Evolutionary conservation across 2,113 vertebrate genomes (phyloP), one percentile per base, ranked within the genome.

Genomic region (Camarhynchus parvulus): DNA sequence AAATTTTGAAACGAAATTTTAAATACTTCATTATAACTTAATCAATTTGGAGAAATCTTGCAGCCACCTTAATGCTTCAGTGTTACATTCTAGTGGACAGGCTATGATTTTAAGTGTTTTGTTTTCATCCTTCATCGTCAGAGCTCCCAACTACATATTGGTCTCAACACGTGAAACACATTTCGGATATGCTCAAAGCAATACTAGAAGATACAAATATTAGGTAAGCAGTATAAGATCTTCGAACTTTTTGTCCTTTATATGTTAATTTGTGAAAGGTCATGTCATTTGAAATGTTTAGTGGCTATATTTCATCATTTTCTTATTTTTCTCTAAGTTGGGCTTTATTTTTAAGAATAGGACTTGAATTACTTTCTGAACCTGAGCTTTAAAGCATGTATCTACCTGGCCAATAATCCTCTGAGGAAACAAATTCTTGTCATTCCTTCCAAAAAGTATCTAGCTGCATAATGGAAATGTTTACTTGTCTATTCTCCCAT

Each of bases 141-240:
- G 99, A 98, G 55, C 93, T 98, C 91, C 97, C 98, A 74, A 62
- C 58, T 91, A 76, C 89, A 28, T 96, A 90, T 11, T 97, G 98
- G 98, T 93, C 83, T 90, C 97, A 97, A 72, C 98, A 98, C 67
- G 94, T 99, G 96, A 97, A 94, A 90, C 97, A 89, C 86, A 96
- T 99, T 96, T 98, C 97, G 0, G 82, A 97, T 91, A 98, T 97
- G 77, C 96, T 99, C 74, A 98, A 95, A 95, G 95, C 93, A 80
- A 77, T 97, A 73, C 94, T 97, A 56, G 98, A 98, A 96, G 98
- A 98, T 64, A 90, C 94, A 79, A 93, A 97, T 9, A 2, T 28
- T 13, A 47, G 97, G 98, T 98, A 94, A 97, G 97, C 56, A 87
- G 15, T 83, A 23, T 39, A n/a, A 11, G 9, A 24, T 75, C 61